Base-by-base conservation (phyloP, 92 coral and sea anemone species). In the Bergia sp. region DNA sequence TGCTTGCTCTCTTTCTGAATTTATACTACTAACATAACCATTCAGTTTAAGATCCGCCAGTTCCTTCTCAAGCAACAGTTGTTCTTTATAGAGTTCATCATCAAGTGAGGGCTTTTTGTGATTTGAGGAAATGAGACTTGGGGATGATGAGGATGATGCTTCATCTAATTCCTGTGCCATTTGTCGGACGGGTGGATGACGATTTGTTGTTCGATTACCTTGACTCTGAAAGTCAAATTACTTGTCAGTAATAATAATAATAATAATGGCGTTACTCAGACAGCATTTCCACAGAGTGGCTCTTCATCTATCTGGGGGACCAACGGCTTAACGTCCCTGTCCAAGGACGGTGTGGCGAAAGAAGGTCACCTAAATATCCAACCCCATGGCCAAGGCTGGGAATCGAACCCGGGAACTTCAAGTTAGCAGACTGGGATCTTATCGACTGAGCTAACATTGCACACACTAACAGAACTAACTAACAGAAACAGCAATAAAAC, bases 21-120 rank as follows among this genome's bases (percentile, higher is more conserved):
- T 79, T 37, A 80, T 82, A 69, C 73, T 72, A 21, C 73, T 72
- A 21, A 67, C 37, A 37, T 76, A 69, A 53, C 93, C 77, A 64
- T 73, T 82, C 73, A 79, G 61, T 85, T 88, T 88, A n/a, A 95
- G 87, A 18, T 91, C 90, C 45, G 85, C 65, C 41, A 96, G 89
- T 86, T 96, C 99, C 77, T 88, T 86, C 82, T 96, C 99, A 73
- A 96, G 96, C 16, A 87, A 71, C 64, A 85, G 81, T 81, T 96
- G 96, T 75, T 96, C 98, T 82, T 92, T 85, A 88, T 64, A 67
- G 91, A 87, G 73, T 76, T 50, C 40, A 43, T 58, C 88, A 86
- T 71, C 45, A 67, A 80, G 40, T 58, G 90, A 73, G 86, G 80
- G 38, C 21, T 79, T 65, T 57, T 86, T 20, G 74, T 82, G 9